Conservation (phyloP, 2,797 vertebrate genomes). For the Pseudochromis fuscus region DNA sequence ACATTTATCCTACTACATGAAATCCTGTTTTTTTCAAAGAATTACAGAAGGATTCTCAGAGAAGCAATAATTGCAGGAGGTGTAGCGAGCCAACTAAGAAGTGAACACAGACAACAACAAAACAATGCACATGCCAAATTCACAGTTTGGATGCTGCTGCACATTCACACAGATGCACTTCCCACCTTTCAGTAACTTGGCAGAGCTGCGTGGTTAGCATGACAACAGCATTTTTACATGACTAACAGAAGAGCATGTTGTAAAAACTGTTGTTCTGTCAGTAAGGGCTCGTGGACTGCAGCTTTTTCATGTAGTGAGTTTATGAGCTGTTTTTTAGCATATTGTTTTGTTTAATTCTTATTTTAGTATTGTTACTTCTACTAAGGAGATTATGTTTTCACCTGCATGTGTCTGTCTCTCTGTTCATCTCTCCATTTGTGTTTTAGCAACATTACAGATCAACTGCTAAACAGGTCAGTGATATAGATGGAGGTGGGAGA, state of each 20-base stretch:
- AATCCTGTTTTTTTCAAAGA: constrained; percentile 34
- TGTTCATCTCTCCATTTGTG: no score
- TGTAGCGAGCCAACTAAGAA: constrained; percentile 49
- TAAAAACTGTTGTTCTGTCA: background rate
- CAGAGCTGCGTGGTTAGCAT: background rate
- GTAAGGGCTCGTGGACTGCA: background rate
- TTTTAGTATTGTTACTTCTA: no score
- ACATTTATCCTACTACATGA: constrained; percentile 18
- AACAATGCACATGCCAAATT: constrained; percentile 31
- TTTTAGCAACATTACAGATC: no score
- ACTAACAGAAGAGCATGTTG: background rate
- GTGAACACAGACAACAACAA: constrained; percentile 40
- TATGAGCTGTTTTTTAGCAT: background rate
- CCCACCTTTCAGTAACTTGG: background rate
- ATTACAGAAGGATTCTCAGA: constrained; percentile 33
- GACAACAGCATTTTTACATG: background rate
- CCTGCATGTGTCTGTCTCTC: no score
- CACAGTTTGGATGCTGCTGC: constrained; percentile 2
- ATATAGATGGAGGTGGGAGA: no score
- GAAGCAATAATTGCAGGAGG: constrained; percentile 43
- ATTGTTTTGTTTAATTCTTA: no score
- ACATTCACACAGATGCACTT: constrained; percentile 3
- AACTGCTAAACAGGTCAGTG: no score
- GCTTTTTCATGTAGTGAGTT: background rate
- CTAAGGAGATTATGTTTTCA: no score